Conservation (phyloP, 2,888 invertebrate species). For the Tetranychus truncatus region DNA sequence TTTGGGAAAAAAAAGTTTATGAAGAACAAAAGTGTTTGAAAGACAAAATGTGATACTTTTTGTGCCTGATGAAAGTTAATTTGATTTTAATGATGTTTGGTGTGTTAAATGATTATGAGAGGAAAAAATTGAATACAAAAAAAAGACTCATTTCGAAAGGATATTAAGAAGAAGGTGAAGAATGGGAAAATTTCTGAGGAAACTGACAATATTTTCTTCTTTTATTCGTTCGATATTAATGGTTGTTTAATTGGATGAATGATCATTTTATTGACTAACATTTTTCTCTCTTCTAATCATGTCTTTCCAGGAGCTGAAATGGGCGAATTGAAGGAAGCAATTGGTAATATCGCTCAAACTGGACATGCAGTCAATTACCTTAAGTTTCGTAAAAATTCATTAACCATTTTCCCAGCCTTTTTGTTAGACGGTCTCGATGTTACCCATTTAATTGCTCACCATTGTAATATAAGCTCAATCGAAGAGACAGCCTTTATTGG, state of each 20-base stretch:
- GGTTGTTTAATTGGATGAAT: neutral
- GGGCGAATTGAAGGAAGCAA: constrained; percentile 19
- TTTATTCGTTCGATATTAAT: neutral
- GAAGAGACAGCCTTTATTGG: constrained; percentile 72
- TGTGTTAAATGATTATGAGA: too few species aligned
- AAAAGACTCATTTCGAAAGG: too few species aligned
- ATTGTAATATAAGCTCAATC: constrained; percentile 61
- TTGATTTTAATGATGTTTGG: too few species aligned
- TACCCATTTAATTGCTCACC: constrained; percentile 67
- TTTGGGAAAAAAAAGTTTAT: too few species aligned
- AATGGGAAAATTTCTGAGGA: too few species aligned
- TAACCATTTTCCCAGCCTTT: constrained; percentile 22
- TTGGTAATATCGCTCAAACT: constrained; percentile 19
- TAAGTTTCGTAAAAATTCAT: neutral
- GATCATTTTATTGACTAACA: neutral
- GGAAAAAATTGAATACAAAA: too few species aligned
- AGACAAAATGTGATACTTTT: too few species aligned
- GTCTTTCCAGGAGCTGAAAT: constrained; percentile 9
- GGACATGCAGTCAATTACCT: constrained; percentile 9
- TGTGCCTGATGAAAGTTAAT: too few species aligned
- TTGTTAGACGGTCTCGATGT: constrained; percentile 71
- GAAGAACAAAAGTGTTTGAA: too few species aligned
- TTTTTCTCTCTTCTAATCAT: constrained; percentile 2
- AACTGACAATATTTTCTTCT: too few species aligned
- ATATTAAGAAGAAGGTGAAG: too few species aligned